Evolutionary conservation across 2,888 invertebrate species (phyloP).

Genomic region (Philereme transversata): DNA sequence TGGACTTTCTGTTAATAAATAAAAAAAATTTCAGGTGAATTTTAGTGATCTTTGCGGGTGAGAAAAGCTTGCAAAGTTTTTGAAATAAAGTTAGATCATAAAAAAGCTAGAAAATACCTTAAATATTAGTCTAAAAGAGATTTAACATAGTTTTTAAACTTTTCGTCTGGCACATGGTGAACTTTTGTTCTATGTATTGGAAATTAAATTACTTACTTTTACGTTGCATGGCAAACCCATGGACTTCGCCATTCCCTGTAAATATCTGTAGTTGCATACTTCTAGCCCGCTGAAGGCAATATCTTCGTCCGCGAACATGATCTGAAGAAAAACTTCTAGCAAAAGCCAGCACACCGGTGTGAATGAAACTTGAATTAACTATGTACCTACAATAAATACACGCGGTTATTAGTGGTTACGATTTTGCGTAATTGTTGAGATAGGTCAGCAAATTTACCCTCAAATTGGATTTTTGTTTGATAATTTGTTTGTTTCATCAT

Average conservation of each 20-base stretch:
- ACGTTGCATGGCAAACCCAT: conserved; percentile 68
- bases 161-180: no score
- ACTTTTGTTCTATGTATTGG: no score
- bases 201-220: conserved; percentile 44
- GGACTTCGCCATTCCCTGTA: conserved; percentile 66
- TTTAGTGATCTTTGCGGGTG: no score
- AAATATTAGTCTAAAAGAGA: no score
- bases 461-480: conserved; percentile 21
- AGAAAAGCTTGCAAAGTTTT: no score
- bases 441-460: conserved; percentile 23
- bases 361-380: conserved; percentile 1
- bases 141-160: no score
- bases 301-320: conserved; percentile 18
- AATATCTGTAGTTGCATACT: conserved; percentile 56
- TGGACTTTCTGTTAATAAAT: conserved; percentile 64
- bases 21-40: not conserved
- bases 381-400: not conserved
- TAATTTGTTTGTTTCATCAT: not conserved
- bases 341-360: not conserved
- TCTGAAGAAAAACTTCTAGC: not conserved
- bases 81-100: no score
- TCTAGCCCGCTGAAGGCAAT: conserved; percentile 40
- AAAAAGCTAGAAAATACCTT: no score
- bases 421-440: conserved; percentile 4
- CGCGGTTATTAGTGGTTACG: conserved; percentile 1